These are phyloP conservation scores for Heloderma charlesbogerti DNA, from an alignment of 2,113 vertebrate species.

Conservation along the genomic window DNA sequence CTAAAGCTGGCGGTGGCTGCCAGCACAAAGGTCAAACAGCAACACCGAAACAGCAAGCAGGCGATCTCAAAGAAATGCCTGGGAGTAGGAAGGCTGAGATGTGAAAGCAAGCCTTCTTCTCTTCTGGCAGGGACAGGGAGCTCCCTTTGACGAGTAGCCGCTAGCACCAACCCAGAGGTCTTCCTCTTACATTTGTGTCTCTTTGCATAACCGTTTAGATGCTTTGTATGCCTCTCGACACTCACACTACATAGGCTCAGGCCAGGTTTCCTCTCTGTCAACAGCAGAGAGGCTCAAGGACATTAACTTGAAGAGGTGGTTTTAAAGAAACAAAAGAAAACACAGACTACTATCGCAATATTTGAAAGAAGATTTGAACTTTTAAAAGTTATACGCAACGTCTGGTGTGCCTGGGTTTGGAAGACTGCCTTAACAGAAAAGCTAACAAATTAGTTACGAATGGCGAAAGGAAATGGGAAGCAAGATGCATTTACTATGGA, in stretches of 20 bases:
- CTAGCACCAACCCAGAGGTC: neutral
- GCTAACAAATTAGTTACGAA: too few relatives aligned
- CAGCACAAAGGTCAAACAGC: neutral
- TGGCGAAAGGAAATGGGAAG: too few relatives aligned
- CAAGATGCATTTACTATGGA: too few relatives aligned
- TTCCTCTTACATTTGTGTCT: neutral
- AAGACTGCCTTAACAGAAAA: too few relatives aligned
- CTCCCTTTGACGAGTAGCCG: neutral
- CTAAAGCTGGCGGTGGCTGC: neutral
- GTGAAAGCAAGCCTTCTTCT: neutral
- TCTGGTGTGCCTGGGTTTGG: too few relatives aligned
- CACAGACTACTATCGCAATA: neutral
- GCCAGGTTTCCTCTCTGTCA: neutral
- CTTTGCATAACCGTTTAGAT: constrained; percentile 5
- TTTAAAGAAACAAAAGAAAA: neutral
- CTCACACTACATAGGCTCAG: neutral
- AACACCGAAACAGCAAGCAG: neutral
- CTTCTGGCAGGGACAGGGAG: neutral
- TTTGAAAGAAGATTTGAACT: neutral
- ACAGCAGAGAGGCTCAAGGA: neutral
- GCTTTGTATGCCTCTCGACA: neutral
- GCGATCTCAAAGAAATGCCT: neutral
- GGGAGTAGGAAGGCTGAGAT: neutral
- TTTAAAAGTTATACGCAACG: too few relatives aligned
- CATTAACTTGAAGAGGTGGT: neutral